phyloP scores from a whole-genome alignment of 2,797 vertebrate species.

The Anas capensis region DNA sequence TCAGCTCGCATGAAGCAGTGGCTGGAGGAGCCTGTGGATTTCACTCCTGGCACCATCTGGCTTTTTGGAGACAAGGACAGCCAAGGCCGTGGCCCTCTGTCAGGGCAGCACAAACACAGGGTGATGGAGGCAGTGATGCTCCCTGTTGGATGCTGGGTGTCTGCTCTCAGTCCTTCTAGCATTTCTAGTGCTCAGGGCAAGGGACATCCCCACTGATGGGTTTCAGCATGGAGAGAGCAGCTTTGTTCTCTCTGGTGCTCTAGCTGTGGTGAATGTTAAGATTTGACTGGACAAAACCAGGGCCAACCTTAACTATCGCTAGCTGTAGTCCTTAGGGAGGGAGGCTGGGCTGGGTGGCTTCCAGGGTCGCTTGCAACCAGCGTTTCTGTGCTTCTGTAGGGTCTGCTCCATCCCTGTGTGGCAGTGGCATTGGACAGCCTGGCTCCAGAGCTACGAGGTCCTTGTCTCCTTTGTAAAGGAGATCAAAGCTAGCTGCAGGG shows the following conservation, averaged over 20 bases:
- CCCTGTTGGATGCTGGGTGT: not conserved
- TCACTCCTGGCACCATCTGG: not conserved
- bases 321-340: not conserved
- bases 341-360: not conserved
- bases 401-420: not conserved
- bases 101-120: fast-evolving
- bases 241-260: not conserved
- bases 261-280: not conserved
- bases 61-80: fast-evolving
- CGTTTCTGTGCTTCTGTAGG: not conserved
- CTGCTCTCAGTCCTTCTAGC: not conserved
- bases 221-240: not conserved
- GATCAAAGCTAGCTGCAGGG: not conserved
- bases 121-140: not conserved
- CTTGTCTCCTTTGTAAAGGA: not conserved
- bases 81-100: not conserved
- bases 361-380: not conserved
- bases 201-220: not conserved
- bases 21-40: not conserved
- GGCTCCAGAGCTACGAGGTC: not conserved
- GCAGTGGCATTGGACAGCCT: not conserved
- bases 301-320: not conserved
- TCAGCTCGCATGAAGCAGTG: not conserved
- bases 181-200: not conserved
- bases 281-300: not conserved